phyloP scores from a whole-genome alignment of 2,797 vertebrate species.

The Yasuhikotakia modesta region DNA sequence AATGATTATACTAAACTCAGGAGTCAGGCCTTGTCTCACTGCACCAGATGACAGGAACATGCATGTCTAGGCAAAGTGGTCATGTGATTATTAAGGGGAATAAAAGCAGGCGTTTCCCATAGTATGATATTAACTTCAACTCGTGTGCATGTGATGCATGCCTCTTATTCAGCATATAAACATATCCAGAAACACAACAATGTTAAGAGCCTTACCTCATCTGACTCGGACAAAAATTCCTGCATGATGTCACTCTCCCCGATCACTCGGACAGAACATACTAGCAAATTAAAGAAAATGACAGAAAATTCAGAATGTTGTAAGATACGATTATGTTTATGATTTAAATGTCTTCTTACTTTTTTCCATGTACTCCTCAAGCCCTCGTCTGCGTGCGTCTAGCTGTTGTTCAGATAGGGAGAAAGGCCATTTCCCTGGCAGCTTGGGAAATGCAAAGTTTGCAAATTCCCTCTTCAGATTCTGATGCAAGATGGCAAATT shows the following conservation, averaged over 20 bases:
- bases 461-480: constrained; percentile 94
- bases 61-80: constrained; percentile 5
- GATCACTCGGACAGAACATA: constrained; percentile 93
- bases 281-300: constrained; percentile 64
- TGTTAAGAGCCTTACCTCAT: constrained; percentile 81
- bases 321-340: background rate
- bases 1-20: constrained; percentile 14
- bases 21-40: background rate
- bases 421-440: constrained; percentile 97
- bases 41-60: background rate
- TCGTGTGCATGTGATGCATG: background rate
- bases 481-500: constrained; percentile 93
- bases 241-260: constrained; percentile 99
- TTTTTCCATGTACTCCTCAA: constrained; percentile 90
- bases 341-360: constrained; percentile 58
- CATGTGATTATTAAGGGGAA: constrained; percentile 2
- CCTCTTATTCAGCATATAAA: background rate
- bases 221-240: constrained; percentile 95
- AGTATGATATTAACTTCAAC: background rate
- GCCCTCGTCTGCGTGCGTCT: constrained; percentile 87
- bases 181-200: background rate
- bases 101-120: background rate
- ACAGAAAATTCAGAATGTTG: background rate
- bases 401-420: constrained; percentile 94
- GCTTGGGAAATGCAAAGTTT: constrained; percentile 90